Percentiles rank a stretch among this genome's conserved stretches.
Evolutionary conservation across 2,888 invertebrate species (phyloP).

Genomic region (Clitarchus hookeri): DNA sequence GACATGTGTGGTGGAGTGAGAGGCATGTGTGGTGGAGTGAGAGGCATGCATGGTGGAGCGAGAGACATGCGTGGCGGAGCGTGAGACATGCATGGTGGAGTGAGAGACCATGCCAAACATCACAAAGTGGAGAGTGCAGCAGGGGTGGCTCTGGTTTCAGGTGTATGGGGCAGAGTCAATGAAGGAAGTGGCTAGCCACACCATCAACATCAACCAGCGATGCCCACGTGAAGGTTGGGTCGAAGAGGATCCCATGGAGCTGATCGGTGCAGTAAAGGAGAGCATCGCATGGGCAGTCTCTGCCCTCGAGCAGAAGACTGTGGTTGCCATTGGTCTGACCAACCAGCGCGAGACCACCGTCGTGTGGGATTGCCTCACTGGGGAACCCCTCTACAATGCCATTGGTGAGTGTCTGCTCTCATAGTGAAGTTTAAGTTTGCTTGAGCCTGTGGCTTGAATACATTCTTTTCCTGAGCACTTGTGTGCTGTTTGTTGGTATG

Average conservation of each 20-base stretch:
- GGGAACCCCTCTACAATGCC: constrained; percentile 91
- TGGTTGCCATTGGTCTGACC: constrained; percentile 84
- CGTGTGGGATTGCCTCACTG: constrained; percentile 92
- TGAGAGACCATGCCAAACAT: too few species aligned
- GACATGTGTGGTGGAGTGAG: too few species aligned
- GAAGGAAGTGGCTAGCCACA: constrained; percentile 78
- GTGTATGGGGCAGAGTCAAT: constrained; percentile 77
- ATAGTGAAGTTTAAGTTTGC: too few species aligned
- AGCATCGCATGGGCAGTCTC: constrained; percentile 79
- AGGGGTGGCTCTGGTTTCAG: constrained; percentile 55
- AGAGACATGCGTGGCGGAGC: too few species aligned
- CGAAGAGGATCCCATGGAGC: constrained; percentile 88
- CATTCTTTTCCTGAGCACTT: too few species aligned
- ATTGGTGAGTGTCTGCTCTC: constrained; percentile 65
- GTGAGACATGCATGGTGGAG: too few species aligned
- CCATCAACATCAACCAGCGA: constrained; percentile 77
- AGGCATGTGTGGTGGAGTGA: too few species aligned
- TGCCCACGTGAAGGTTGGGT: constrained; percentile 91
- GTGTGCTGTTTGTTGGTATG: too few species aligned
- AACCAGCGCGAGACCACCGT: constrained; percentile 98
- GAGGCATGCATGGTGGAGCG: too few species aligned
- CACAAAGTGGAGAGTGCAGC: not conserved
- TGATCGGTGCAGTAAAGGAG: constrained; percentile 75
- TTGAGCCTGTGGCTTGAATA: too few species aligned
- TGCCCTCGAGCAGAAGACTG: constrained; percentile 67